These are phyloP conservation scores for Crambe crambe DNA, from an alignment of 37 sponge, comb jelly and placozoan genomes.

Conservation along the genomic window DNA sequence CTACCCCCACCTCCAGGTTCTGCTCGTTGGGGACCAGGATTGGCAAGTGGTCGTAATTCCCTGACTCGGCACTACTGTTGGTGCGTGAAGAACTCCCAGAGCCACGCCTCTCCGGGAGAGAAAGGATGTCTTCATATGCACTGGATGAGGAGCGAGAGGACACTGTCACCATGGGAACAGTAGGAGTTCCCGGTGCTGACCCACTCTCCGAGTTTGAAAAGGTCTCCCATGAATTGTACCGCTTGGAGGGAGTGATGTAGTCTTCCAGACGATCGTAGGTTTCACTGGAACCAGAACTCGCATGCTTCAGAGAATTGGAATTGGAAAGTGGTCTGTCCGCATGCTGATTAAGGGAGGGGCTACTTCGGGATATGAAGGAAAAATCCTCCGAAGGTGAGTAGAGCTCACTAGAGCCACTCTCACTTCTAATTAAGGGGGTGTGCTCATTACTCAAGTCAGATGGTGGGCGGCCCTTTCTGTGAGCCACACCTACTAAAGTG, in stretches of 20 bases:
- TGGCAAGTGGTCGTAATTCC: conserved; percentile 27
- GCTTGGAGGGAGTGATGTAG: not conserved
- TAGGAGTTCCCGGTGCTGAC: not conserved
- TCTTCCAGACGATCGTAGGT: not conserved
- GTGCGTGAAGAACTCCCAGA: not conserved
- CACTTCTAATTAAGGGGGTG: not conserved
- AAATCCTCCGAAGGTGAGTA: not conserved
- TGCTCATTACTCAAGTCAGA: conserved; percentile 10
- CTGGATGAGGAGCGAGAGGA: not conserved
- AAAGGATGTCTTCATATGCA: not conserved
- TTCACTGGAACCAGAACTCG: not conserved
- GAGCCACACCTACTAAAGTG: not conserved
- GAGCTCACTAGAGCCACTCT: not conserved
- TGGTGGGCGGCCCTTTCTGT: not conserved
- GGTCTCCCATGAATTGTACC: not conserved
- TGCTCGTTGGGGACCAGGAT: not conserved
- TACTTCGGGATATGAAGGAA: not conserved
- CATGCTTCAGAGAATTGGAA: not conserved
- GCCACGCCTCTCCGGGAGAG: not conserved
- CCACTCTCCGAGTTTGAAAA: not conserved
- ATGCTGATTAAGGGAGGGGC: not conserved
- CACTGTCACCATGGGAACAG: not conserved
- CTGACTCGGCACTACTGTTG: not conserved
- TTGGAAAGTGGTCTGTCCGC: not conserved
- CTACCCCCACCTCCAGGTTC: not conserved